Evolutionary conservation across 1,140 invertebrate genomes (phyloP), one percentile per base, ranked within the genome.

Genomic region (Drosophila bipectinata): DNA sequence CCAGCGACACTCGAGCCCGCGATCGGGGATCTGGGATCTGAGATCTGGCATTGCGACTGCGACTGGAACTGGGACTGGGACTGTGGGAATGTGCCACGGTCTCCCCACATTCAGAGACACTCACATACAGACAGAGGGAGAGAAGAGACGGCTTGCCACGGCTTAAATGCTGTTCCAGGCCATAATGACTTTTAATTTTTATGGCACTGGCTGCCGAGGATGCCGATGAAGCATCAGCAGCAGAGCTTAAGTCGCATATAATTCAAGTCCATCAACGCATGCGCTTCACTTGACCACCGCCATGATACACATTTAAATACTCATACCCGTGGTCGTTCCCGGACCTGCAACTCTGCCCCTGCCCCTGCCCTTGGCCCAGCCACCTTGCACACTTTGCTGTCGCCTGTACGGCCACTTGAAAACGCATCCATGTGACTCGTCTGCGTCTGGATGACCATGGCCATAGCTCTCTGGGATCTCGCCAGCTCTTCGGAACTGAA

Each of bases 111-210:
- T 57, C 63, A 56, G 49, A 45, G n/a, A 68, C 39, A 47, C 64
- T 68, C 48, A 68, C 64, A 21, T 18, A 1, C 34, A 60, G 47
- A 60, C 32, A 15, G 32, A 56, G 51, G 21, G 5, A 3, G 21
- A 51, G 51, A 39, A 18, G n/a, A 21, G 60, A 56, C 55, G 44
- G 41, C 41, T 57, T 69, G 66, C 63, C 67, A 57, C 72, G 83
- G 83, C 83, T 88, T 88, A 88, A 88, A 88, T 88, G 83, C 79
- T 88, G 77, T 88, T 88, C 85, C 84, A 84, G 77, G 74, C 82
- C 84, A 88, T 88, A 88, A 88, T 88, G 84, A 88, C 84, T 88
- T 88, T 90, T 90, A 90, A 89, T 89, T 89, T 89, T 90, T 90
- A 89, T 89, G 82, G 87, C 88, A 85, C 78, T 87, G 82, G 82